Evolutionary conservation across 1,140 invertebrate genomes (phyloP), one percentile per base, ranked within the genome.

Genomic region (Drosophila leontia): DNA sequence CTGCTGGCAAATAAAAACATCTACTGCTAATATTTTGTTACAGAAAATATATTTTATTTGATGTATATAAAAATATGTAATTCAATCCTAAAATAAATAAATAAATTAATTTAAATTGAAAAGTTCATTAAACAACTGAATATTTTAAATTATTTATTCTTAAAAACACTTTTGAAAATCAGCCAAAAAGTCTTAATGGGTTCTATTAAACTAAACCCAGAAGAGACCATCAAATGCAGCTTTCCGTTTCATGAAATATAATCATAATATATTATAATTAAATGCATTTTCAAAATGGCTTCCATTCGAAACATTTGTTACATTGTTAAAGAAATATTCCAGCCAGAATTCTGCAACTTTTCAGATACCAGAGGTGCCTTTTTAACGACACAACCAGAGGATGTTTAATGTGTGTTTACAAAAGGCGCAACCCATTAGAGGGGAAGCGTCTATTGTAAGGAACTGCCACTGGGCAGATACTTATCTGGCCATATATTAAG

Each of bases 401-500:
- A 55, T 48, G 68, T 63, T 62, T 65, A 65, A 65, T 65, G 63
- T 60, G 58, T 65, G 58, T 65, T 65, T 65, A 65, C 63, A 65
- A 65, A 65, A 29, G 63, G 39, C 62, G 39, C 62, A 29, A 9
- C 19, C 63, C 63, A 45, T 62, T 41, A 45, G 26, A 34, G 48
- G 19, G 34, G 51, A 41, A 72, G 68, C 44, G 23, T 58, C 69
- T 59, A 50, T 59, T 71, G 51, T 57, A 19, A 48, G 69, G 37
- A 44, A 70, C 67, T 32, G 67, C 67, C 67, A 70, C 50, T 70
- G 68, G 65, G 63, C 51, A 72, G 69, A 72, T 72, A 72, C 69
- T 72, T 72, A 59, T 71, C 67, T 72, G 68, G 69, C 69, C 39
- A 72, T 74, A 72, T 72, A 71, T 71, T 59, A 72, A 72, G 69